Percentiles rank a stretch among this genome's conserved stretches.
phyloP scores from a whole-genome alignment of 2,888 invertebrate genomes.

The Watsonalla cultraria region DNA sequence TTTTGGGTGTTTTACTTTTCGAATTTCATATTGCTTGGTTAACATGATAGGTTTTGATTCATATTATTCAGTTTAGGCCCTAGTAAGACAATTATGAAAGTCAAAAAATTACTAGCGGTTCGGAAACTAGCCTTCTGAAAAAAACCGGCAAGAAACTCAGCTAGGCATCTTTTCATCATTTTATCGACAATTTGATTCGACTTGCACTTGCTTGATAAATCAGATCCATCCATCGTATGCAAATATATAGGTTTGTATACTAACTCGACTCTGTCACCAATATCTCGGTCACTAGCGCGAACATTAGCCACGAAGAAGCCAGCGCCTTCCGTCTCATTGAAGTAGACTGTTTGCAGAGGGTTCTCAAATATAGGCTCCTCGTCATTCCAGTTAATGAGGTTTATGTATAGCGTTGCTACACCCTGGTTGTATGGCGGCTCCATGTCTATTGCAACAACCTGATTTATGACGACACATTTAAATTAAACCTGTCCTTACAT shows the following conservation, averaged over 20 bases:
- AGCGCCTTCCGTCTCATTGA: slow-evolving; percentile 77
- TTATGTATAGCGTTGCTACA: slow-evolving; percentile 62
- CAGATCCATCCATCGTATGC: too few relatives aligned
- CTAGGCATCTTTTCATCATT: too few relatives aligned
- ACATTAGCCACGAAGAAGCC: slow-evolving; percentile 73
- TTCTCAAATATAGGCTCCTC: slow-evolving; percentile 81
- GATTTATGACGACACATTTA: slow-evolving; percentile 1
- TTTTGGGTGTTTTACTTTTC: too few relatives aligned
- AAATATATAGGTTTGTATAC: slow-evolving; percentile 20
- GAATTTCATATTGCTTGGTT: too few relatives aligned
- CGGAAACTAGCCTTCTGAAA: too few relatives aligned
- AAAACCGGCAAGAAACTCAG: too few relatives aligned
- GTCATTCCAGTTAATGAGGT: slow-evolving; percentile 84
- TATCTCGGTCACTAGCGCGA: slow-evolving; percentile 80
- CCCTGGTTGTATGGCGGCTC: slow-evolving; percentile 43
- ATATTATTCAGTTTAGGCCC: too few relatives aligned
- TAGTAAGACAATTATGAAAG: too few relatives aligned
- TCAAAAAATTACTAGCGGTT: too few relatives aligned
- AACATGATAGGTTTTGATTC: too few relatives aligned
- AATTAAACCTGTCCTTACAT: not conserved
- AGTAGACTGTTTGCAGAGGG: slow-evolving; percentile 43
- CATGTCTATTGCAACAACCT: slow-evolving; percentile 61
- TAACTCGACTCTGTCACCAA: slow-evolving; percentile 79
- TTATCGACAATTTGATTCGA: too few relatives aligned
- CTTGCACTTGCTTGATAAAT: too few relatives aligned